Conservation (phyloP, 1,140 invertebrate genomes). For the Scaptomyza pallida region DNA sequence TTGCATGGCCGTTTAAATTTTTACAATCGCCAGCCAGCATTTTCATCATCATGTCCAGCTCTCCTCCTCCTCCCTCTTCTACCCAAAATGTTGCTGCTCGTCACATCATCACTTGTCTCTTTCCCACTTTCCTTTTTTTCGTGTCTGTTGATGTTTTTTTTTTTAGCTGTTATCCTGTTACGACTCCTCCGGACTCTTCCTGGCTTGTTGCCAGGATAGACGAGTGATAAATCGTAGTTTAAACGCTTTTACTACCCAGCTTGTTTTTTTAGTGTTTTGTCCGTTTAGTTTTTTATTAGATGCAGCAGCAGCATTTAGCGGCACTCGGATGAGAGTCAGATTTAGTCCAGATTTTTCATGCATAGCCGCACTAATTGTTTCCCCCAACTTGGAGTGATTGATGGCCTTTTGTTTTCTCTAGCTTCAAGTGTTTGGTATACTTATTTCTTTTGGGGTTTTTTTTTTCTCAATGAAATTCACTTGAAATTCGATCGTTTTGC, state of each 20-base stretch:
- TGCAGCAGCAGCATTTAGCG: constrained; percentile 58
- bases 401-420: constrained; percentile 26
- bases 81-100: constrained; percentile 27
- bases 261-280: constrained; percentile 65
- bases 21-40: constrained; percentile 45
- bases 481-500: not conserved
- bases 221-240: constrained; percentile 77
- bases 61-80: not conserved
- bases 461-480: constrained; percentile 8
- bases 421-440: not conserved
- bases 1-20: constrained; percentile 77
- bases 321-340: constrained; percentile 56
- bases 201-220: constrained; percentile 7
- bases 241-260: constrained; percentile 71
- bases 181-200: constrained; percentile 26
- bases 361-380: constrained; percentile 62
- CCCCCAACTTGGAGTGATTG: constrained; percentile 60
- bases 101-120: constrained; percentile 73
- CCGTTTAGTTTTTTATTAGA: constrained; percentile 80
- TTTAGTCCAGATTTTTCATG: constrained; percentile 38
- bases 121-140: not conserved
- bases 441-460: no score
- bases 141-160: constrained; percentile 42
- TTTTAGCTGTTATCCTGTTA: constrained; percentile 17
- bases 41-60: constrained; percentile 3